phyloP scores from a whole-genome alignment of 2,888 invertebrate genomes.

The Cataglyphis rosenhaueri region DNA sequence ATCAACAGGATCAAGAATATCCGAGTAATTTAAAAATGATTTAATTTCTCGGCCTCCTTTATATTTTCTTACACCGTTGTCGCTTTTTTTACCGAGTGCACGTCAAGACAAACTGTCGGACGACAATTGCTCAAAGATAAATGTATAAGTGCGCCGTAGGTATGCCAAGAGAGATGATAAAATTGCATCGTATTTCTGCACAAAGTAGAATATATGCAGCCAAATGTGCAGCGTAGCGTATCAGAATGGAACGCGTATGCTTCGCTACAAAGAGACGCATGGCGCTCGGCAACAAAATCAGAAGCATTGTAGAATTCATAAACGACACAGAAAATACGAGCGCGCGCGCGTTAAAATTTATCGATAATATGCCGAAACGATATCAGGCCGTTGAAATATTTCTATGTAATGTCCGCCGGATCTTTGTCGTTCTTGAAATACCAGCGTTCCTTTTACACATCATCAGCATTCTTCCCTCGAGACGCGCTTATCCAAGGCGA shows the following conservation, averaged over 20 bases:
- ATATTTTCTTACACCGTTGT: slow-evolving; percentile 60
- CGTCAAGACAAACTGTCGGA: slow-evolving; percentile 26
- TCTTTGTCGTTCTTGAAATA: slow-evolving; percentile 9
- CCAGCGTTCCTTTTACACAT: background rate
- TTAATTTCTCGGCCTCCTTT: slow-evolving; percentile 70
- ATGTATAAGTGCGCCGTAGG: slow-evolving; percentile 36
- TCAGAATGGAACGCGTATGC: slow-evolving; percentile 3
- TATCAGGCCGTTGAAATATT: slow-evolving; percentile 24
- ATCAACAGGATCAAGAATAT: slow-evolving; percentile 57
- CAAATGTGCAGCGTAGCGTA: slow-evolving; percentile 22
- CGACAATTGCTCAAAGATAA: slow-evolving; percentile 49
- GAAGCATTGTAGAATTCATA: slow-evolving; percentile 41
- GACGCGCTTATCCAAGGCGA: background rate
- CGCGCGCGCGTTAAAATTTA: background rate
- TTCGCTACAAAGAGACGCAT: slow-evolving; percentile 19
- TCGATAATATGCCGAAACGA: slow-evolving; percentile 45
- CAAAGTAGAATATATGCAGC: slow-evolving; percentile 42
- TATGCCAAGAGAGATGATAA: slow-evolving; percentile 36
- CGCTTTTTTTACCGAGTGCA: background rate
- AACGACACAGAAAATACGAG: slow-evolving; percentile 8
- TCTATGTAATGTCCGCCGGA: background rate
- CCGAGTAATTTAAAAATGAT: slow-evolving; percentile 70
- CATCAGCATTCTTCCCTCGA: slow-evolving; percentile 40
- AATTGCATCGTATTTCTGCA: slow-evolving; percentile 48
- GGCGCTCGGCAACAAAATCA: slow-evolving; percentile 13